These are phyloP conservation scores for Esox masquinongy DNA, from an alignment of 2,797 vertebrate species.

Conservation along the genomic window DNA sequence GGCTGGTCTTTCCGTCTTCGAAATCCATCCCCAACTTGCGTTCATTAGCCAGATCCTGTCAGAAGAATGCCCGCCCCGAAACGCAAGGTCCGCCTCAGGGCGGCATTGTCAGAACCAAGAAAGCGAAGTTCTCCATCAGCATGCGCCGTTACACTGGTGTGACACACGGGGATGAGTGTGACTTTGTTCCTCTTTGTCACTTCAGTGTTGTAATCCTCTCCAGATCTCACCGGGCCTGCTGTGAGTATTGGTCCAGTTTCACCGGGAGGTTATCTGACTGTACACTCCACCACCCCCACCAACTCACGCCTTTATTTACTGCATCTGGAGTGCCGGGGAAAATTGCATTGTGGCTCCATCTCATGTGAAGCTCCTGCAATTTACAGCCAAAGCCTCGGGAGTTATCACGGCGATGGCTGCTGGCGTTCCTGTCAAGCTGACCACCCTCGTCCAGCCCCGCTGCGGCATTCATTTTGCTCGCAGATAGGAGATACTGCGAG, in stretches of 20 bases:
- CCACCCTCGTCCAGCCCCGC: constrained; percentile 34
- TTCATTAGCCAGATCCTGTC: background rate
- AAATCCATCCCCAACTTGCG: constrained; percentile 14
- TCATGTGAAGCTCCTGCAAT: constrained; percentile 36
- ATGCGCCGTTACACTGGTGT: background rate
- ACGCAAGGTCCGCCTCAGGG: background rate
- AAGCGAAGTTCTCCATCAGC: background rate
- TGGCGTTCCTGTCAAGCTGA: constrained; percentile 36
- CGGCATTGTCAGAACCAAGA: background rate
- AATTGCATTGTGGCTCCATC: constrained; percentile 31
- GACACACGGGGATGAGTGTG: background rate
- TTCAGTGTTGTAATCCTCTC: constrained; percentile 2
- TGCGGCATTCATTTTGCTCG: constrained; percentile 44
- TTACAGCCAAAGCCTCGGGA: constrained; percentile 32
- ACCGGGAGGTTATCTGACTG: constrained; percentile 23
- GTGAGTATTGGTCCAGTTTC: constrained; percentile 11
- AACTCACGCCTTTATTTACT: constrained; percentile 32
- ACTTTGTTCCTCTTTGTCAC: constrained; percentile 1
- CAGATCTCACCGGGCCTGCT: constrained; percentile 4
- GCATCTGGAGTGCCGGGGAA: constrained; percentile 23
- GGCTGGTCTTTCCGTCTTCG: constrained; percentile 17
- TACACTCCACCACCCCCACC: constrained; percentile 3
- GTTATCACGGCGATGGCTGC: constrained; percentile 24
- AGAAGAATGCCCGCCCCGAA: background rate
- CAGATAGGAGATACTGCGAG: constrained; percentile 44